These are phyloP conservation scores for Sturnus vulgaris DNA, from an alignment of 2,113 vertebrate genomes.

Conservation along the genomic window DNA sequence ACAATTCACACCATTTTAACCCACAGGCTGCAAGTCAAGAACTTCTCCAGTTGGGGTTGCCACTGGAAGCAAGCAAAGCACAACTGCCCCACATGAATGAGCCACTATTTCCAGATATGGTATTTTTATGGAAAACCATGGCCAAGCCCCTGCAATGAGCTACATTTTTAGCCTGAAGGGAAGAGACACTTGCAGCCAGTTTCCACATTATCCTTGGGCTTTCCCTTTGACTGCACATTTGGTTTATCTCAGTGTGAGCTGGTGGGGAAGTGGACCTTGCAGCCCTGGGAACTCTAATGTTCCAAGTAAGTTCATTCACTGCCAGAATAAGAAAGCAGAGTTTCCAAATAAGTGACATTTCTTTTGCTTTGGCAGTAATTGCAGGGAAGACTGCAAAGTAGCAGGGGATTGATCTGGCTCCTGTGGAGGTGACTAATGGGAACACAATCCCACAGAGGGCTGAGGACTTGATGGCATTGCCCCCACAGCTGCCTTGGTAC, in stretches of 20 bases:
- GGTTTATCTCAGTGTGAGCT: not conserved
- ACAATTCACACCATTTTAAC: not conserved
- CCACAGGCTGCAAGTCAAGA: not conserved
- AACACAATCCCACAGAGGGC: not conserved
- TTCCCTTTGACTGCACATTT: not conserved
- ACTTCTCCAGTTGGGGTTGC: not conserved
- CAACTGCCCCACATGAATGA: not conserved
- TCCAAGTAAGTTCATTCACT: not conserved
- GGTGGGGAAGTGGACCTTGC: not conserved
- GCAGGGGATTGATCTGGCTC: constrained; percentile 11
- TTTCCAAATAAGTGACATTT: not conserved
- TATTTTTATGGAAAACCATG: not conserved
- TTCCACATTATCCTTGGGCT: not conserved
- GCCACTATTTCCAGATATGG: too few relatives aligned
- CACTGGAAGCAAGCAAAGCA: not conserved
- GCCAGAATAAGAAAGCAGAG: not conserved
- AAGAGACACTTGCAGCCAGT: not conserved
- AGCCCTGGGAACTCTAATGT: not conserved
- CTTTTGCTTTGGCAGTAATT: not conserved
- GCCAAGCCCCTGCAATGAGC: not conserved
- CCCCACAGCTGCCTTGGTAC: not conserved
- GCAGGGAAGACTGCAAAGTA: not conserved
- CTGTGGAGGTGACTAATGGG: not conserved
- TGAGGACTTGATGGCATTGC: not conserved
- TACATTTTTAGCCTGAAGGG: not conserved